Conservation (phyloP, 1,140 invertebrate species). For the Glossosoma conforme region DNA sequence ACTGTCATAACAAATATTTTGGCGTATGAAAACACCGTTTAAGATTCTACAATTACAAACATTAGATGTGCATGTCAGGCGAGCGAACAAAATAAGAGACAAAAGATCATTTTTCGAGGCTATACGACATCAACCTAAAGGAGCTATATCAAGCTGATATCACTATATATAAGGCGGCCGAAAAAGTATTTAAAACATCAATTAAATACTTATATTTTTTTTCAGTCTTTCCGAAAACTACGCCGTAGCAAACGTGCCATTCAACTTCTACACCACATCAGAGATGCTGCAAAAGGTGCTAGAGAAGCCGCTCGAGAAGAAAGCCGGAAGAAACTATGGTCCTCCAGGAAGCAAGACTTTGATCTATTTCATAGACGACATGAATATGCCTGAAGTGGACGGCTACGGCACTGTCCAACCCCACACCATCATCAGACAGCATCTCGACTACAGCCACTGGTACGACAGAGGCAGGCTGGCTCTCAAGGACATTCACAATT, state of each 20-base stretch:
- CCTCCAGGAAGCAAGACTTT: slow-evolving; percentile 91
- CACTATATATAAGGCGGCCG: too few species aligned
- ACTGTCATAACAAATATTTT: too few species aligned
- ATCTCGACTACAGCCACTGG: slow-evolving; percentile 95
- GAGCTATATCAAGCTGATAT: too few species aligned
- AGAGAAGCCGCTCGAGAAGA: slow-evolving; percentile 95
- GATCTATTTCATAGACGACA: slow-evolving; percentile 96
- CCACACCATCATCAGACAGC: slow-evolving; percentile 91
- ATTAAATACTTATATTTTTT: slow-evolving; percentile 9
- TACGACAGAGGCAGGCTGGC: slow-evolving; percentile 87
- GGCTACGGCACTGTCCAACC: slow-evolving; percentile 92
- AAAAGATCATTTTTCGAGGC: too few species aligned
- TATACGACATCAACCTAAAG: too few species aligned
- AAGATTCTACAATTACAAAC: too few species aligned
- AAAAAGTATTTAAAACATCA: too few species aligned
- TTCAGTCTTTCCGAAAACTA: slow-evolving; percentile 75
- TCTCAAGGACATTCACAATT: slow-evolving; percentile 94
- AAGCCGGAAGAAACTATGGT: slow-evolving; percentile 92
- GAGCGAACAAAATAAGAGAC: too few species aligned
- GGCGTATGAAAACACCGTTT: too few species aligned
- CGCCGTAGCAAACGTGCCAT: slow-evolving; percentile 86
- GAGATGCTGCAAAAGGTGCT: slow-evolving; percentile 94
- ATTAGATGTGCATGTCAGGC: too few species aligned
- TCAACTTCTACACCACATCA: slow-evolving; percentile 95
- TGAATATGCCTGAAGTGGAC: slow-evolving; percentile 98